Evolutionary conservation across 1,140 invertebrate genomes (phyloP), one percentile per base, ranked within the genome.

Genomic region (Sesamia nonagrioides): DNA sequence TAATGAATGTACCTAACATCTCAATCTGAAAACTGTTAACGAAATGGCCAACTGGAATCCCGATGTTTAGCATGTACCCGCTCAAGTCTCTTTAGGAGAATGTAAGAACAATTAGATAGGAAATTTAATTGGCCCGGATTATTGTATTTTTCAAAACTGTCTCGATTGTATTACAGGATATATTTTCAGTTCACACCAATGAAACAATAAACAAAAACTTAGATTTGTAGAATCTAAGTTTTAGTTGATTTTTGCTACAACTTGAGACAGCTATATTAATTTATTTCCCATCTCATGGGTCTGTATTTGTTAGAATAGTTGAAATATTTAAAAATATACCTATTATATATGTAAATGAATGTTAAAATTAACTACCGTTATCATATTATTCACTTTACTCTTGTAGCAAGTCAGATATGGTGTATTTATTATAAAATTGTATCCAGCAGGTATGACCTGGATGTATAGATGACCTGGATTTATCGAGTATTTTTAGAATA

Each of bases 401-500:
- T 48, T 40, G 73, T 61, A 48, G 58, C 73, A 27, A 27, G 52
- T 72, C 69, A 48, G 27, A 75, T 75, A 52, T 63, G 1, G 35
- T 21, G 37, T 68, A 77, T 54, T 58, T 68, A 66, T n/a, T 66
- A 78, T 18, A 60, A 69, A 60, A 68, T 75, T 66, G 21, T 71
- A 69, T 71, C 15, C 37, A 33, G 33, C 61, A 48, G 78, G 72
- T 80, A 50, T 72, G 61, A 71, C 77, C 73, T 72, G 48, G 27
- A 17, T 40, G 48, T n/a, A n/a, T n/a, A n/a, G n/a, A n/a, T n/a
- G n/a, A n/a, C n/a, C n/a, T n/a, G n/a, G n/a, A n/a, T n/a, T n/a
- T 52, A 73, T 56, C 35, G 40, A 80, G 58, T 82, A 84, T 84
- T 82, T 82, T 84, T 84, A 21, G 80, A 84, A 45, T 80, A 52